These are phyloP conservation scores for Antechinus flavipes DNA, from an alignment of 2,113 vertebrate genomes.

Conservation along the genomic window DNA sequence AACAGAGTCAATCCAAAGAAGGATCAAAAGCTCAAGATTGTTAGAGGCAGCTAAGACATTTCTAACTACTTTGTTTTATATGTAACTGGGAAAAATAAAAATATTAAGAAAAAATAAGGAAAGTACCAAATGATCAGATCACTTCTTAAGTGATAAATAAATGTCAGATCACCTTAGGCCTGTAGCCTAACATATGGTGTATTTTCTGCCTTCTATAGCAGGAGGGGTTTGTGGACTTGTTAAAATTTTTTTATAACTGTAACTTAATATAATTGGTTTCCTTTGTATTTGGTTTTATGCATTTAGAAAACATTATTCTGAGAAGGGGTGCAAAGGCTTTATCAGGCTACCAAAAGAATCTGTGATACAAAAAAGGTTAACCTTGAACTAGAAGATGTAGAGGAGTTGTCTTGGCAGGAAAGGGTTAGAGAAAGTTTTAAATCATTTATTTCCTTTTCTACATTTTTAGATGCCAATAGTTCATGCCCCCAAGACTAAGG, in stretches of 20 bases:
- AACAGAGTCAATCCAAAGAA: neutral
- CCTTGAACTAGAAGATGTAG: neutral
- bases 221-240: neutral
- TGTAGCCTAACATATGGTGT: neutral
- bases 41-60: neutral
- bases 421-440: neutral
- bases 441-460: slow-evolving; percentile 15
- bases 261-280: neutral
- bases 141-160: no score
- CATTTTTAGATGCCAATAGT: neutral
- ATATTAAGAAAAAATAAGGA: no score
- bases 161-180: neutral
- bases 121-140: no score
- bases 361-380: neutral
- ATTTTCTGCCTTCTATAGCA: neutral
- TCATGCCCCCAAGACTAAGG: neutral
- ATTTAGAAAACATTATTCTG: neutral
- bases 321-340: neutral
- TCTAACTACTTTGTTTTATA: neutral
- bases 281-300: neutral
- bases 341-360: neutral
- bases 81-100: no score
- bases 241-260: neutral
- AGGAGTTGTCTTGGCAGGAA: neutral
- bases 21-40: neutral